These are phyloP conservation scores for Phragmatobia fuliginosa DNA, from an alignment of 2,888 invertebrate species.

Conservation along the genomic window DNA sequence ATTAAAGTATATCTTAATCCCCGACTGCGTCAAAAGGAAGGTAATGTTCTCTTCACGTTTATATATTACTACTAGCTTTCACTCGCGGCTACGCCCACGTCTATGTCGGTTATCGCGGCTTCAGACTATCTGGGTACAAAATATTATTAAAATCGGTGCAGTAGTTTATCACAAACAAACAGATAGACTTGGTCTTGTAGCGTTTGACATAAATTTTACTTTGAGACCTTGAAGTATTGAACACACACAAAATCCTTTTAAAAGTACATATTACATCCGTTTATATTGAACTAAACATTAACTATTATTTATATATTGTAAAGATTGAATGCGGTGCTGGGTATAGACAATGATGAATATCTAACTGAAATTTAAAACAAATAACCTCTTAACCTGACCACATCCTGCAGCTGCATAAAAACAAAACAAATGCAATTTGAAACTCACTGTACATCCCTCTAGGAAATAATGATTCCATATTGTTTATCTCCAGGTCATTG, in stretches of 20 bases:
- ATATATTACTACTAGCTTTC: no score
- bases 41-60: no score
- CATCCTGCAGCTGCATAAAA: constrained; percentile 70
- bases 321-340: background rate
- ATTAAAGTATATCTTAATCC: no score
- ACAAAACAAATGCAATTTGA: constrained; percentile 61
- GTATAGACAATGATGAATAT: background rate
- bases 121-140: no score
- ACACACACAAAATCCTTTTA: background rate
- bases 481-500: constrained; percentile 69
- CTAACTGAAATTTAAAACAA: constrained; percentile 8
- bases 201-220: background rate
- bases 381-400: constrained; percentile 49
- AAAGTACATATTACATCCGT: background rate
- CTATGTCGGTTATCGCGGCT: no score
- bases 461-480: constrained; percentile 65
- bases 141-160: no score
- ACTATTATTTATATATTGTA: background rate
- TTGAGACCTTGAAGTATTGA: background rate
- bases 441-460: constrained; percentile 48
- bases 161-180: no score
- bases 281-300: background rate
- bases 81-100: no score
- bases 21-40: no score
- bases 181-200: no score